These are phyloP conservation scores for Melipona bicolor DNA, from an alignment of 2,888 invertebrate genomes.

Conservation along the genomic window DNA sequence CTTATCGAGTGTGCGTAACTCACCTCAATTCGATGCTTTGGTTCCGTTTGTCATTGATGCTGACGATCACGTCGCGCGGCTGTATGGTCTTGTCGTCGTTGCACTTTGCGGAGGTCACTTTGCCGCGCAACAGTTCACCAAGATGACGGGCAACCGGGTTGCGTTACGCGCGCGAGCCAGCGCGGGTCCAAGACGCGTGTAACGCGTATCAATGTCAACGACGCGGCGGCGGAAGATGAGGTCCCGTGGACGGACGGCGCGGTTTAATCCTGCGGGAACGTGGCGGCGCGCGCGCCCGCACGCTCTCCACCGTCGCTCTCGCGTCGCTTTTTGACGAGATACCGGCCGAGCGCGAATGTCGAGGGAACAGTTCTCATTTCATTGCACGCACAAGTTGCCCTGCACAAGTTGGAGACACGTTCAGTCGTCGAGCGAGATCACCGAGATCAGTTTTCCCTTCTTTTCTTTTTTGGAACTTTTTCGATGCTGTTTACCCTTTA, in stretches of 20 bases:
- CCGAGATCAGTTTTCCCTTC: not conserved
- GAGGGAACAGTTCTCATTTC: constrained; percentile 32
- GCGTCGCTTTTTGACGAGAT: not conserved
- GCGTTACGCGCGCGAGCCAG: constrained; percentile 1
- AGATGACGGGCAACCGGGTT: constrained; percentile 23
- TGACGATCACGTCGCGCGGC: constrained; percentile 79
- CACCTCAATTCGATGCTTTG: constrained; percentile 79
- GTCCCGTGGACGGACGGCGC: constrained; percentile 20
- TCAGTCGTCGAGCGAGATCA: not conserved
- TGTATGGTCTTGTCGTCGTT: constrained; percentile 75
- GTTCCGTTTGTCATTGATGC: constrained; percentile 77
- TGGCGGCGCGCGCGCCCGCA: constrained; percentile 7
- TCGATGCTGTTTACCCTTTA: not conserved
- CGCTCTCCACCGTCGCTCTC: constrained; percentile 3
- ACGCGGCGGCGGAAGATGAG: not conserved
- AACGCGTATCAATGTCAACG: not conserved
- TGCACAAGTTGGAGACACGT: not conserved
- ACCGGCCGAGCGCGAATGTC: not conserved
- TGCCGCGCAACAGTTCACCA: constrained; percentile 71
- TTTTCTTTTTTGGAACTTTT: not conserved
- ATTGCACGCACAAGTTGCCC: constrained; percentile 5
- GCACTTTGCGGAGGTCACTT: constrained; percentile 80
- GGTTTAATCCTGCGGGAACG: not conserved
- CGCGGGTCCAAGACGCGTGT: not conserved
- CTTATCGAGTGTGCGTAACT: constrained; percentile 20